A percentile compares a stretch with the other conserved stretches of the same genome.
Evolutionary conservation across 2,113 vertebrate genomes (phyloP).

Genomic region (Scomber colias): DNA sequence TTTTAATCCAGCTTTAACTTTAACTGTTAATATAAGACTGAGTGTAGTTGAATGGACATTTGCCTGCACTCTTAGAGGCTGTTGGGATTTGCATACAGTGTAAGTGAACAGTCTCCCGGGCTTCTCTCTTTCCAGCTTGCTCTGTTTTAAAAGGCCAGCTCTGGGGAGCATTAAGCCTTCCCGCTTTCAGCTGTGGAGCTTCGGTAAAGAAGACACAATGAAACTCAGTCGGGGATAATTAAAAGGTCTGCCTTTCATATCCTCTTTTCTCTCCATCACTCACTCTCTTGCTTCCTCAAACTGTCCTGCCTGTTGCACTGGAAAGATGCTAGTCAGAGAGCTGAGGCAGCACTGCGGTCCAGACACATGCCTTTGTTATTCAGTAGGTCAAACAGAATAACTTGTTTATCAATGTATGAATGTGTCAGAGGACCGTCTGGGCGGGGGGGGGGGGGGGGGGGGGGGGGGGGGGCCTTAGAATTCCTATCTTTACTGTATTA

Average conservation of each 20-base stretch:
- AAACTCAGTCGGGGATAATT: constrained; percentile 63
- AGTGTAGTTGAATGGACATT: constrained; percentile 2
- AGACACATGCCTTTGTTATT: constrained; percentile 17
- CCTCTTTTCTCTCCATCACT: constrained; percentile 45
- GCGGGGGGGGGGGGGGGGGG: no score
- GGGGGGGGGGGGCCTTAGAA: not conserved
- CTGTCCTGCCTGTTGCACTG: constrained; percentile 43
- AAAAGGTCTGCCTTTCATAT: constrained; percentile 66
- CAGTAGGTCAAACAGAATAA: constrained; percentile 13
- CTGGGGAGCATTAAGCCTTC: constrained; percentile 62
- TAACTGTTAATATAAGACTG: not conserved
- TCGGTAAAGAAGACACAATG: constrained; percentile 21
- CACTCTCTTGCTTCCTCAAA: constrained; percentile 36
- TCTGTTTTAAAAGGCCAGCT: constrained; percentile 38
- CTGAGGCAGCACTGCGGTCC: not conserved
- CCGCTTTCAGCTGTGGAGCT: constrained; percentile 1
- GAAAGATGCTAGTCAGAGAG: not conserved
- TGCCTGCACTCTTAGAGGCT: constrained; percentile 25
- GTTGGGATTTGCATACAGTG: constrained; percentile 37
- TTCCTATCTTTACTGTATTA: not conserved
- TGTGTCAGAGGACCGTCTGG: not conserved
- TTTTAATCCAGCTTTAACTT: not conserved
- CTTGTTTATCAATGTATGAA: not conserved
- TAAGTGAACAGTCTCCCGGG: constrained; percentile 40
- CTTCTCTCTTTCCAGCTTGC: constrained; percentile 21